Evolutionary conservation across 64 coral and sea anemone species (phyloP).

Genomic region (Montipora foliosa): DNA sequence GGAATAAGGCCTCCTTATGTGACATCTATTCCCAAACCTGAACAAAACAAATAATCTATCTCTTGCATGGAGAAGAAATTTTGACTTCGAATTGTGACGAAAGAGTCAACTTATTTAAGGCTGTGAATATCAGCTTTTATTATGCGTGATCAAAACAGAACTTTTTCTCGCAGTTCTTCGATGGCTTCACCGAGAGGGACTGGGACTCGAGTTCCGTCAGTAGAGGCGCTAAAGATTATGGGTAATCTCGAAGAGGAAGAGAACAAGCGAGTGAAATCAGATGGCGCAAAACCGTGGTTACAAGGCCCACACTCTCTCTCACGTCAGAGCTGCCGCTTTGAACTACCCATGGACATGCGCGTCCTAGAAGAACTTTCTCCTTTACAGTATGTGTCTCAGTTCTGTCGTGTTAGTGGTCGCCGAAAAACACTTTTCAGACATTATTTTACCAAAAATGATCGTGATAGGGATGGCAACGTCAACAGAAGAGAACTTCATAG

Average conservation of each 20-base stretch:
- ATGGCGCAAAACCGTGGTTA: conserved; percentile 66
- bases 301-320: conserved; percentile 89
- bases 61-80: not conserved
- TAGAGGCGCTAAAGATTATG: conserved; percentile 49
- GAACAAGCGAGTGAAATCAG: conserved; percentile 24
- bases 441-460: conserved; percentile 91
- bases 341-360: conserved; percentile 94
- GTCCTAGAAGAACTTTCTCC: conserved; percentile 79
- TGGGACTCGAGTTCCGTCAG: not conserved
- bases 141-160: conserved; percentile 34
- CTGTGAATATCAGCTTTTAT: not conserved
- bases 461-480: conserved; percentile 78
- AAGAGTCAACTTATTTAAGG: not conserved
- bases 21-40: not conserved
- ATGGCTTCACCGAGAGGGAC: not conserved
- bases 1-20: not conserved
- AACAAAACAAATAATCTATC: not conserved
- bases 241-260: conserved; percentile 66
- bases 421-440: conserved; percentile 84
- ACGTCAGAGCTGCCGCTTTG: conserved; percentile 87
- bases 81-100: not conserved
- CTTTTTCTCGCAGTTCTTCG: conserved; percentile 12
- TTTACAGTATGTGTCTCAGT: conserved; percentile 79
- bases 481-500: conserved; percentile 77
- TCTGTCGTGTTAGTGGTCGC: conserved; percentile 81